Evolutionary conservation across 2,888 invertebrate genomes (phyloP), one percentile per base, ranked within the genome.

Genomic region (Sialis fuliginosa): DNA sequence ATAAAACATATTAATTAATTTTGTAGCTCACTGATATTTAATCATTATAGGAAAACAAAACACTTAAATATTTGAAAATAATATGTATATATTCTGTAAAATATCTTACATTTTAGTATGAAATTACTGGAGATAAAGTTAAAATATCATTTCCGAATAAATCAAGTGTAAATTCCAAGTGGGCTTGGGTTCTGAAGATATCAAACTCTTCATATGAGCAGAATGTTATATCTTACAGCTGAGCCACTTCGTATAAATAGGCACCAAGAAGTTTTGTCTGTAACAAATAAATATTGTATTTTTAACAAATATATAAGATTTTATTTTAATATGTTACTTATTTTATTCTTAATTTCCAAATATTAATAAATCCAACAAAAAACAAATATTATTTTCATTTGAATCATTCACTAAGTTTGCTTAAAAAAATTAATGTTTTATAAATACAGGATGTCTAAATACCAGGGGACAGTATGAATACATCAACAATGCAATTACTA

Each of bases 201-300:
- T 44, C 47, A 67, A 55, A 75, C 72, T 6, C 5, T 22, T 6
- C 9, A 7, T 42, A 9, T 42, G 30, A 42, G 42, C 47, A 42
- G 8, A 9, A 31, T 42, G 46, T 39, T 33, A 50, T 58, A 22
- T 22, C 22, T 22, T 56, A 58, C 33, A 75, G 65, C 55, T 74
- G 74, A 48, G 73, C 65, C 13, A 84, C 77, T 72, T 95, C 92
- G 58, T 83, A 77, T 50, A 93, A 66, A 64, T 95, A 95, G 22
- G 93, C 87, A 33, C 85, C 92, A 57, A 95, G 72, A 47, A 93
- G 67, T 69, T 95, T 95, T 2, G 89, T 89, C 89, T 91, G 73
- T 50, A 80, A 79, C 55, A 54, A 62, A 58, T 52, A 58, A 52
- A 55, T 50, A 53, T 22, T 22, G 22, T 2, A 22, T 22, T 22